Conservation (phyloP, 2,888 invertebrate species). For the Volucella inanis region DNA sequence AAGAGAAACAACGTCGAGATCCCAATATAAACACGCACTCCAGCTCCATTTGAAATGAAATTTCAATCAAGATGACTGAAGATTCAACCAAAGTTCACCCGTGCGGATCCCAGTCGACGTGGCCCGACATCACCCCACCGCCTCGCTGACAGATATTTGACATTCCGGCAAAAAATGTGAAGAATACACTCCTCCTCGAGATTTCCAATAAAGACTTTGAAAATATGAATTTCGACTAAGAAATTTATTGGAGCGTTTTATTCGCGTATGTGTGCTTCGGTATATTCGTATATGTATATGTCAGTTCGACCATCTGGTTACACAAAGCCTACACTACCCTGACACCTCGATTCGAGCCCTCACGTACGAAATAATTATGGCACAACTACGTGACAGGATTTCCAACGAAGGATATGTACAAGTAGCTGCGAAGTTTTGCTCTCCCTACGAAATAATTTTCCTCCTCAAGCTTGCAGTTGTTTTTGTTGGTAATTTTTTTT, state of each 20-base stretch:
- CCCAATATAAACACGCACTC: not conserved
- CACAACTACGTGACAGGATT: slow-evolving; percentile 71
- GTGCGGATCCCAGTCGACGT: slow-evolving; percentile 44
- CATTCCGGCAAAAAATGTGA: slow-evolving; percentile 19
- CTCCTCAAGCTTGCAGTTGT: not conserved
- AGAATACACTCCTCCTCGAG: not conserved
- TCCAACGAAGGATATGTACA: slow-evolving; percentile 22
- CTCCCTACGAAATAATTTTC: not conserved
- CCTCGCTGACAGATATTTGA: slow-evolving; percentile 42
- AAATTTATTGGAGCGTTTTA: slow-evolving; percentile 47
- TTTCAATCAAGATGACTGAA: slow-evolving; percentile 63
- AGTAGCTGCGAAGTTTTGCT: slow-evolving; percentile 37
- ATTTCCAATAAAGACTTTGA: slow-evolving; percentile 44
- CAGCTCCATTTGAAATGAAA: slow-evolving; percentile 23
- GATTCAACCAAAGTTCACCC: slow-evolving; percentile 45
- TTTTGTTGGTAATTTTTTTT: slow-evolving; percentile 30
- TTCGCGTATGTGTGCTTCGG: not conserved
- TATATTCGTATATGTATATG: not conserved
- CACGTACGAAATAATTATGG: slow-evolving; percentile 71
- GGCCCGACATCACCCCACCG: slow-evolving; percentile 6
- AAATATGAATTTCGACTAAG: slow-evolving; percentile 50
- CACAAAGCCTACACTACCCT: slow-evolving; percentile 17
- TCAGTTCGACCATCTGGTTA: slow-evolving; percentile 39
- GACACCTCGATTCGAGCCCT: slow-evolving; percentile 54
- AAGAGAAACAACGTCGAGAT: slow-evolving; percentile 12